Evolutionary conservation across 2,113 vertebrate species (phyloP), one percentile per base, ranked within the genome.

Genomic region (Montifringilla adamsi): DNA sequence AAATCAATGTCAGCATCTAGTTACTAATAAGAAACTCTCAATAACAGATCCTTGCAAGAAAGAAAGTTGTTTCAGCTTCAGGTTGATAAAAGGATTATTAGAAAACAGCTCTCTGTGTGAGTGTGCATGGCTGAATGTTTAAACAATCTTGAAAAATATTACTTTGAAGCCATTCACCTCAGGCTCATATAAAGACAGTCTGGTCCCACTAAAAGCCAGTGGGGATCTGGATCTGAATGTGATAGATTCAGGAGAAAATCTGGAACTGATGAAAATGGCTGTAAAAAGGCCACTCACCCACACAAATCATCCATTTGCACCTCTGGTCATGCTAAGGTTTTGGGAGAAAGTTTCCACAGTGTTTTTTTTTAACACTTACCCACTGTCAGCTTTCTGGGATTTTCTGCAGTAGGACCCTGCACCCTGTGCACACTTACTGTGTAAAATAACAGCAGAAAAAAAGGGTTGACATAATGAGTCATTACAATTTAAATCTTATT

Each of bases 401-500:
- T 89, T 75, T 52, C 75, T 76, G 62, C 63, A 67, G 49, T 2
- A 66, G 53, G 46, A 33, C 23, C 47, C 63, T 77, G 63, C n/a
- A 35, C 23, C 7, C 59, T 6, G 10, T 74, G 74, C 53, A 46
- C 60, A 39, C 53, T 89, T 20, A 11, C 43, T 39, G 28, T 84
- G 84, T 43, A 75, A 93, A 95, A 95, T 44, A 77, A 15, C n/a
- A 50, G 44, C 33, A 59, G 35, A 13, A 39, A 37, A 26, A 87
- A 92, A 73, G 44, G 27, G 46, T 7, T 91, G 79, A 70, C 77
- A 82, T 77, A 91, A 93, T 69, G 94, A 97, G 66, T 92, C 80
- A 92, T 95, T 96, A 80, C 89, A 85, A 89, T 94, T 96, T 87
- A 95, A 96, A 94, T 94, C 91, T 92, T 93, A 91, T 89, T 93